phyloP scores from a whole-genome alignment of 23 tunicate genomes.

The Styela clava region DNA sequence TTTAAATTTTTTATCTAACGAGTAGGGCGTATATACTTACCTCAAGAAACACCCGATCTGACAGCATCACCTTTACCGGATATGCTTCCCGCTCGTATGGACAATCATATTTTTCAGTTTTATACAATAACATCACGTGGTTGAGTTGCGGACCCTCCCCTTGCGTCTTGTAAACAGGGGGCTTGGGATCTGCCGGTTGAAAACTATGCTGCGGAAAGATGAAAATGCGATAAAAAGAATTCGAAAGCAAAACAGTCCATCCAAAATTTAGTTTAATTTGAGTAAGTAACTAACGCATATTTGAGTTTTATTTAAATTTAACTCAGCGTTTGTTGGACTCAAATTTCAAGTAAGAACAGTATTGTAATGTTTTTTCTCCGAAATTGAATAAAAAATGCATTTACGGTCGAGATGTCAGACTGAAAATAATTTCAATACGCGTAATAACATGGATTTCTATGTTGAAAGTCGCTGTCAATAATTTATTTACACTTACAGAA shows the following conservation, averaged over 20 bases:
- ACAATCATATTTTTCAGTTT: conserved; percentile 31
- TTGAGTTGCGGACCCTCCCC: conserved; percentile 29
- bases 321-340: too few species aligned
- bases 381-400: too few species aligned
- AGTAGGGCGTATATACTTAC: neutral
- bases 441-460: too few species aligned
- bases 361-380: too few species aligned
- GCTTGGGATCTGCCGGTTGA: conserved; percentile 25
- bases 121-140: conserved; percentile 33
- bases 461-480: too few species aligned
- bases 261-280: too few species aligned
- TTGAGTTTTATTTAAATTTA: too few species aligned
- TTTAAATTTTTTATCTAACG: neutral
- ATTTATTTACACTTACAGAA: conserved; percentile 8
- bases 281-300: too few species aligned
- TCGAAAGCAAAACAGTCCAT: too few species aligned
- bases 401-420: too few species aligned
- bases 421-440: too few species aligned
- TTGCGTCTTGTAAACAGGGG: conserved; percentile 13
- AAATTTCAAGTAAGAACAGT: too few species aligned
- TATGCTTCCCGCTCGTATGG: conserved; percentile 28
- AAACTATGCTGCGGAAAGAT: conserved; percentile 34
- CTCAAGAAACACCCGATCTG: conserved; percentile 30
- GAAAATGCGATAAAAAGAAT: neutral
- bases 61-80: conserved; percentile 28